Percentiles rank a stretch among this genome's conserved stretches.
These are phyloP conservation scores for Portunus trituberculatus DNA, from an alignment of 1,140 invertebrate species.

Conservation along the genomic window DNA sequence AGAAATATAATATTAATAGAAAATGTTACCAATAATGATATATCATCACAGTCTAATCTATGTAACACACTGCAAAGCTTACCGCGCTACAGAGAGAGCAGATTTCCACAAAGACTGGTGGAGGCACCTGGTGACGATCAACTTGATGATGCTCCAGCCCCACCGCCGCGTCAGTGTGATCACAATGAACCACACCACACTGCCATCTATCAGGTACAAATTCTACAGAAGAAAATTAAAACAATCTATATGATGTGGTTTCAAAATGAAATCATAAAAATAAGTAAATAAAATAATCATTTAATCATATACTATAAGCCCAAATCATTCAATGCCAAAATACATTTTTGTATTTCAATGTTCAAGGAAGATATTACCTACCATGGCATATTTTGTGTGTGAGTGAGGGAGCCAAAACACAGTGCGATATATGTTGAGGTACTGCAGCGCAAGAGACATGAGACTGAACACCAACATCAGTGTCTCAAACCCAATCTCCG, in stretches of 20 bases:
- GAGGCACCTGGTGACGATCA: conserved; percentile 76
- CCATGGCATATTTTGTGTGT: conserved; percentile 92
- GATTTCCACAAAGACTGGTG: conserved; percentile 76
- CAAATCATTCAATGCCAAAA: too few species aligned
- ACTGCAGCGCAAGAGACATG: conserved; percentile 90
- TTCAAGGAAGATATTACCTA: conserved; percentile 81
- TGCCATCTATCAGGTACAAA: conserved; percentile 95
- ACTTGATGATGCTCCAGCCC: conserved; percentile 85
- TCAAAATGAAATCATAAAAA: too few species aligned
- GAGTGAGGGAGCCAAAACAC: conserved; percentile 98
- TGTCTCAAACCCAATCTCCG: conserved; percentile 91
- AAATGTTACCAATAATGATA: background rate
- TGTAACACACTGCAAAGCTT: background rate
- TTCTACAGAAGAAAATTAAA: conserved; percentile 84
- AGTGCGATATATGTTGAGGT: conserved; percentile 96
- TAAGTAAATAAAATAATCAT: too few species aligned
- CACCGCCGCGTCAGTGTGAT: conserved; percentile 90
- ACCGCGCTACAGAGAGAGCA: conserved; percentile 72
- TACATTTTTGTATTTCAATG: too few species aligned
- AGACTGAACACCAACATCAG: conserved; percentile 88
- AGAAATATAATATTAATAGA: background rate
- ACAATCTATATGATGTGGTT: too few species aligned
- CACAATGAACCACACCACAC: conserved; percentile 90
- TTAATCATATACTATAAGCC: too few species aligned
- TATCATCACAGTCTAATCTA: background rate